Conservation (phyloP, 1,140 invertebrate genomes). For the Ephestia elutella region DNA sequence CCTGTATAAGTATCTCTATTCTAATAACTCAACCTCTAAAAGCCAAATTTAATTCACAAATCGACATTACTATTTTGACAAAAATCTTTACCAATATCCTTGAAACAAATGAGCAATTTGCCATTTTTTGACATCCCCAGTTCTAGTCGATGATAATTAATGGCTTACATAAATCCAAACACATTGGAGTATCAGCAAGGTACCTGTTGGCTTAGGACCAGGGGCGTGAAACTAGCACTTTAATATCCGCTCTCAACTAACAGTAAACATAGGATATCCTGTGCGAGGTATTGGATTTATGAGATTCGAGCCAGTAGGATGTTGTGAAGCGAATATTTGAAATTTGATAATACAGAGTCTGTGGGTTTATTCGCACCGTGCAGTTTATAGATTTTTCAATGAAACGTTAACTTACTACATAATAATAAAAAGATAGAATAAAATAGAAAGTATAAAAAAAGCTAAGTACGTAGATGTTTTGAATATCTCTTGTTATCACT, state of each 20-base stretch:
- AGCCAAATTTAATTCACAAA: no score
- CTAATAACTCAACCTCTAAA: no score
- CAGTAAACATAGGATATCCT: not conserved
- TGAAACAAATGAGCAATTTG: not conserved
- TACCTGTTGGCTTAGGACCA: conserved; percentile 4
- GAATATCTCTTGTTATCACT: no score
- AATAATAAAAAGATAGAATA: no score
- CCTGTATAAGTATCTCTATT: no score
- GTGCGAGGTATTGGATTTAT: not conserved
- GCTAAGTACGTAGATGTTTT: no score
- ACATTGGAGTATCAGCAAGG: not conserved
- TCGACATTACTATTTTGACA: no score
- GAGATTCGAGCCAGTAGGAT: not conserved
- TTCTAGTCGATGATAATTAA: not conserved
- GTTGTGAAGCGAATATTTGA: not conserved
- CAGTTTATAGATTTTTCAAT: no score
- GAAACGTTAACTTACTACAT: no score
- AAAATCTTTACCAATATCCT: not conserved
- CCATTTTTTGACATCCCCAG: not conserved
- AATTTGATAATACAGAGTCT: not conserved
- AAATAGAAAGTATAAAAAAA: no score
- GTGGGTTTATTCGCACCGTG: no score
- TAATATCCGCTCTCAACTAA: conserved; percentile 2
- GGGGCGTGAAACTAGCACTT: not conserved
- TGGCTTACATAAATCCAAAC: not conserved